These are phyloP conservation scores for Aphelenchoides besseyi DNA, from an alignment of 1,140 invertebrate genomes.

Conservation along the genomic window DNA sequence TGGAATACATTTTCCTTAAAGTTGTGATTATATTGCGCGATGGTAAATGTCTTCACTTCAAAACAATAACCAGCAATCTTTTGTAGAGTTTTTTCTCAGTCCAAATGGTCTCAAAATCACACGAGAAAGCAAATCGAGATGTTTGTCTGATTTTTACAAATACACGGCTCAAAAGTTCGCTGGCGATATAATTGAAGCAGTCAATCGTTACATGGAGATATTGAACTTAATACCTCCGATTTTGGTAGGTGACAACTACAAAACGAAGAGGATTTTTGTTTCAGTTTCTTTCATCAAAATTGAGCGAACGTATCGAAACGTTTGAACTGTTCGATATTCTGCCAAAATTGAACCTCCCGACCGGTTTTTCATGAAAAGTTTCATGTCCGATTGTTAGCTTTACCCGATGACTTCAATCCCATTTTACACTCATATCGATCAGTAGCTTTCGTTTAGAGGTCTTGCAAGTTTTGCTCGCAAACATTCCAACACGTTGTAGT, in stretches of 20 bases:
- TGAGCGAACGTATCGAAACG: background rate
- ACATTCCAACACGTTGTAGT: too few relatives aligned
- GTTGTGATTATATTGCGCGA: background rate
- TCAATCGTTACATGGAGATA: constrained; percentile 7
- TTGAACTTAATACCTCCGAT: background rate
- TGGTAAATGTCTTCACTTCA: background rate
- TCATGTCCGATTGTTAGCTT: too few relatives aligned
- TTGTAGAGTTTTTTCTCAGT: constrained; percentile 8
- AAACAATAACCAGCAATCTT: background rate
- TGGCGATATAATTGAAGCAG: background rate
- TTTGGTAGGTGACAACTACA: background rate
- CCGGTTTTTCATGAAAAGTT: too few relatives aligned
- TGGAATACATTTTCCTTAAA: constrained; percentile 1
- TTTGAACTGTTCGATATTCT: background rate
- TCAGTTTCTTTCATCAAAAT: background rate
- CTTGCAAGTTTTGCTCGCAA: too few relatives aligned
- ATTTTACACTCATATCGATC: too few relatives aligned
- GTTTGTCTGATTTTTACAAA: background rate
- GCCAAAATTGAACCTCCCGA: background rate
- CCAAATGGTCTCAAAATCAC: background rate
- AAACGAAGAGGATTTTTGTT: background rate
- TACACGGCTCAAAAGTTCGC: background rate
- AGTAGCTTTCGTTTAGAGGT: too few relatives aligned
- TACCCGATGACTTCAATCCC: too few relatives aligned
- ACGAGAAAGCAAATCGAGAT: background rate